phyloP scores from a whole-genome alignment of 2,797 vertebrate species.

The Numenius phaeopus region DNA sequence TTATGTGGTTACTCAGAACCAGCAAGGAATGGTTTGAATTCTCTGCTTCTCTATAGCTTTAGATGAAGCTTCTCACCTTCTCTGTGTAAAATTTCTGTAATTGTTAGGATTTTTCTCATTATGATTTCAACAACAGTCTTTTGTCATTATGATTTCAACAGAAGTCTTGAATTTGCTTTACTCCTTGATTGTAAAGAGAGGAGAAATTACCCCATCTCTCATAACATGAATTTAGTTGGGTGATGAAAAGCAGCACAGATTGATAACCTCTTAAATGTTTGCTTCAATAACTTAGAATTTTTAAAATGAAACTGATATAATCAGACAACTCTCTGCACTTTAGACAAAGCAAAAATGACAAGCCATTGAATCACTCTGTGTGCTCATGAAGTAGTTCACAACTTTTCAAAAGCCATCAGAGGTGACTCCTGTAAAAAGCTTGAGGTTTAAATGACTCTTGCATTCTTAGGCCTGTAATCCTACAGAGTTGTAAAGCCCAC shows the following conservation, averaged over 20 bases:
- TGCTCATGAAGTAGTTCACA: not conserved
- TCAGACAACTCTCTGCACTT: not conserved
- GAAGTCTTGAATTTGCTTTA: not conserved
- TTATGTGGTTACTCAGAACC: not conserved
- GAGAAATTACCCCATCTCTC: not conserved
- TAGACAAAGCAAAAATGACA: not conserved
- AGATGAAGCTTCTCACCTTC: not conserved
- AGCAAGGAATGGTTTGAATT: not conserved
- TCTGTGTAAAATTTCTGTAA: not conserved
- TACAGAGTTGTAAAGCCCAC: not conserved
- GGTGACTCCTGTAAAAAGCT: not conserved
- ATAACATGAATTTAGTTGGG: not conserved
- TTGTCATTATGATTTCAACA: not conserved
- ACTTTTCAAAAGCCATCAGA: not conserved
- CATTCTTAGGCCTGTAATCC: not conserved
- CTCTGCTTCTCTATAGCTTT: not conserved
- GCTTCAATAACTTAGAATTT: not conserved
- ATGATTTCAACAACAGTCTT: not conserved
- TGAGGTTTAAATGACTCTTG: not conserved
- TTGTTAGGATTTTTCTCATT: not conserved
- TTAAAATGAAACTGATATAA: not conserved
- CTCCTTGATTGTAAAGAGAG: not conserved
- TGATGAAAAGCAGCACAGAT: not conserved
- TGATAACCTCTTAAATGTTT: not conserved
- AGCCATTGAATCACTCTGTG: not conserved